Conservation (phyloP, 53 echinoderm and acorn worm genomes). For the Actinopyga echinites region DNA sequence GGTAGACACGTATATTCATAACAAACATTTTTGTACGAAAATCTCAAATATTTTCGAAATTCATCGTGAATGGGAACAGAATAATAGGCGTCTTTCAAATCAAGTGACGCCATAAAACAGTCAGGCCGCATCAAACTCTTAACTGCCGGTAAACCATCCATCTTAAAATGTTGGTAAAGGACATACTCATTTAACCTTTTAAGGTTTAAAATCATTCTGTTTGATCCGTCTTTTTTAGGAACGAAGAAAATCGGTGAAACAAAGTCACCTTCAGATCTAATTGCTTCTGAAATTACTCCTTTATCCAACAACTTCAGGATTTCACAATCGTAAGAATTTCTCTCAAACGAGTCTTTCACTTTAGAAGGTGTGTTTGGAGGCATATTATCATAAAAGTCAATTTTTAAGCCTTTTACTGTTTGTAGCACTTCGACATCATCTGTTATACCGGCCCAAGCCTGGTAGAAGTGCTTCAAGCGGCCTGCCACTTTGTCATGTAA, state of each 20-base stretch:
- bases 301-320: slow-evolving; percentile 27
- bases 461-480: slow-evolving; percentile 36
- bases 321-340: slow-evolving; percentile 23
- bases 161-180: slow-evolving; percentile 63
- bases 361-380: background rate
- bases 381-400: slow-evolving; percentile 41
- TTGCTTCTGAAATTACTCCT: slow-evolving; percentile 34
- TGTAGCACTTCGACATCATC: slow-evolving; percentile 41
- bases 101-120: slow-evolving; percentile 62
- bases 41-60: slow-evolving; percentile 34
- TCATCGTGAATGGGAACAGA: slow-evolving; percentile 43
- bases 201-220: slow-evolving; percentile 62
- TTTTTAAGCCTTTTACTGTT: slow-evolving; percentile 43
- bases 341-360: slow-evolving; percentile 3
- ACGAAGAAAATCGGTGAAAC: slow-evolving; percentile 52
- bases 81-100: slow-evolving; percentile 68
- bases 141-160: slow-evolving; percentile 57
- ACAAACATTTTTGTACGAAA: slow-evolving; percentile 3
- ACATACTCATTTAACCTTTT: slow-evolving; percentile 61
- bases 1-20: slow-evolving; percentile 55
- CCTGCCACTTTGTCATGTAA: slow-evolving; percentile 15
- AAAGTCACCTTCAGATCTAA: slow-evolving; percentile 31
- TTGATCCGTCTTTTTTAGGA: slow-evolving; percentile 54
- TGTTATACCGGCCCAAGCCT: slow-evolving; percentile 38
- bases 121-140: slow-evolving; percentile 44